Base-by-base conservation (phyloP, 2,888 invertebrate genomes). In the Tiliacea citrago region DNA sequence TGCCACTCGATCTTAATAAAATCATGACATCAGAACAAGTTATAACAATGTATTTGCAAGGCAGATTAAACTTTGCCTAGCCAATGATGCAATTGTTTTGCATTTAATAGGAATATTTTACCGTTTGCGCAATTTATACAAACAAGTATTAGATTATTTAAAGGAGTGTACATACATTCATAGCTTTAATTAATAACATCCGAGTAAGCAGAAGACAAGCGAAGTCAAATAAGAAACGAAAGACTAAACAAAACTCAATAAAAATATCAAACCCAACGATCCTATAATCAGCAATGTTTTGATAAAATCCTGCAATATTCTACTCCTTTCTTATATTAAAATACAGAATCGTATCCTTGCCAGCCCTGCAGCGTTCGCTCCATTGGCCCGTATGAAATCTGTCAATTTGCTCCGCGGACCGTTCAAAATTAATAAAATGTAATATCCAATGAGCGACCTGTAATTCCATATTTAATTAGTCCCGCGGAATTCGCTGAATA, bases 341-440 rank as follows among this genome's bases (percentile, higher is more conserved):
- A 47, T 35, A 66, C 12, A 57, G 21, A 63, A 60, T 65, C 6
- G 10, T 62, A 62, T 35, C 10, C 12, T 16, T 73, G 74, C 7
- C 85, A 81, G 21, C 87, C 85, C 85, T 88, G 21, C 3, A 51
- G 62, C 61, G 70, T 53, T n/a, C 82, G 83, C 79, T 84, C 63
- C 83, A 80, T 65, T 73, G 82, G 78, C 65, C 77, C 82, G 81
- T 60, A 79, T 76, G 58, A 79, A 79, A 89, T 87, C 70, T 83
- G 82, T 87, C 87, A 87, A 84, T 85, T 88, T 85, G 79, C 65
- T 75, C 81, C 51, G 76, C 67, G 73, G 73, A 73, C 77, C 85
- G 82, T 77, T 74, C 74, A 73, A 87, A 89, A 88, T 89, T 88
- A 88, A 88, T 89, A 88, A 88, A 89, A 86, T 84, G 75, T 82